Conservation (phyloP, 2,797 vertebrate species). For the Geotrypetes seraphini region DNA sequence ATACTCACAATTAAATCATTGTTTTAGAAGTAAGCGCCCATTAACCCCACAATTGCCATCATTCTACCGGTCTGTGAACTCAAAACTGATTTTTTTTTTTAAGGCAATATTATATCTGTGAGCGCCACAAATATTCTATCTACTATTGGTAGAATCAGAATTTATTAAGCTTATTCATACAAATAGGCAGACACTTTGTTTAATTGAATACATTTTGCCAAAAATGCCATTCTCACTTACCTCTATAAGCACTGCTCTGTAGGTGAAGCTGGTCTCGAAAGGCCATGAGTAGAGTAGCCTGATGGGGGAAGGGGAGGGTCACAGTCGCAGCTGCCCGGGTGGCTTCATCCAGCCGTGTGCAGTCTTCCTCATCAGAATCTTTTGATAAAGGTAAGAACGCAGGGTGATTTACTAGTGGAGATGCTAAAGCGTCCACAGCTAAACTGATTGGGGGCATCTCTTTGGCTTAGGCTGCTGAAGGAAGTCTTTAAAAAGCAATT, state of each 20-base stretch:
- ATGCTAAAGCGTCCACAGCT: slow-evolving; percentile 40
- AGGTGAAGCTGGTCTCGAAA: slow-evolving; percentile 14
- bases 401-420: slow-evolving; percentile 44
- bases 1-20: no score
- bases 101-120: no score
- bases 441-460: slow-evolving; percentile 41
- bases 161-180: no score
- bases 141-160: no score
- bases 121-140: no score
- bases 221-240: no score
- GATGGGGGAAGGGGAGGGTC: slow-evolving; percentile 4
- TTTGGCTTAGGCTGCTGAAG: slow-evolving; percentile 41
- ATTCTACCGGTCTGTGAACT: no score
- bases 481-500: slow-evolving; percentile 54
- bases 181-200: no score
- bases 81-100: no score
- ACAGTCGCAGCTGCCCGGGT: slow-evolving; percentile 10
- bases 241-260: slow-evolving; percentile 11
- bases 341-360: slow-evolving; percentile 13
- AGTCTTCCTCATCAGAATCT: slow-evolving; percentile 32
- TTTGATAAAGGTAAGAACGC: slow-evolving; percentile 42
- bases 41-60: no score
- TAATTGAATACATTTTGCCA: no score
- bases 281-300: slow-evolving; percentile 9
- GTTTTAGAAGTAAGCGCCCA: no score